Evolutionary conservation across 2,797 vertebrate species (phyloP).

Genomic region (Pseudochirops cupreus): DNA sequence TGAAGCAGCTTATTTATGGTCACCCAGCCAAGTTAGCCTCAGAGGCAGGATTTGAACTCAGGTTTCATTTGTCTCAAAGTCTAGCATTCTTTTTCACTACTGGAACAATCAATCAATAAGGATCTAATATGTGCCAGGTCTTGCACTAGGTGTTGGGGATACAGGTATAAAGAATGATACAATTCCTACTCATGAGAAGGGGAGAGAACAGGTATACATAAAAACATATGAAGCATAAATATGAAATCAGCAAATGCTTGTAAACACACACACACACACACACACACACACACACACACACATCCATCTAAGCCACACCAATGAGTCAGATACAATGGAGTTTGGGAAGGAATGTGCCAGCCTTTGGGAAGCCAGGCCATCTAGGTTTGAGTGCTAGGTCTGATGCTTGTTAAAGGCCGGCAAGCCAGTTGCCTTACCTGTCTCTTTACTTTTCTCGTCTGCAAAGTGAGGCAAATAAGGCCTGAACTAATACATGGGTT

Average conservation of each 20-base stretch:
- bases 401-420: neutral
- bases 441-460: neutral
- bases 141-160: neutral
- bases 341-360: neutral
- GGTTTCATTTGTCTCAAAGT: neutral
- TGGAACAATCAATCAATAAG: neutral
- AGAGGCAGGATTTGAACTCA: neutral
- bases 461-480: neutral
- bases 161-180: neutral
- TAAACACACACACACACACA: neutral
- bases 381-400: neutral
- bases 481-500: neutral
- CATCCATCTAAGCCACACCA: neutral
- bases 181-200: neutral
- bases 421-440: neutral
- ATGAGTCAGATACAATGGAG: neutral
- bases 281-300: neutral
- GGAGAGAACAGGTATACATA: neutral
- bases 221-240: neutral
- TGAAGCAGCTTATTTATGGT: neutral
- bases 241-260: too few relatives aligned
- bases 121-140: neutral
- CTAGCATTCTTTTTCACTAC: neutral
- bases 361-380: neutral
- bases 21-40: neutral